Base-by-base conservation (phyloP, 2,113 vertebrate species). In the Rhinoderma darwinii region DNA sequence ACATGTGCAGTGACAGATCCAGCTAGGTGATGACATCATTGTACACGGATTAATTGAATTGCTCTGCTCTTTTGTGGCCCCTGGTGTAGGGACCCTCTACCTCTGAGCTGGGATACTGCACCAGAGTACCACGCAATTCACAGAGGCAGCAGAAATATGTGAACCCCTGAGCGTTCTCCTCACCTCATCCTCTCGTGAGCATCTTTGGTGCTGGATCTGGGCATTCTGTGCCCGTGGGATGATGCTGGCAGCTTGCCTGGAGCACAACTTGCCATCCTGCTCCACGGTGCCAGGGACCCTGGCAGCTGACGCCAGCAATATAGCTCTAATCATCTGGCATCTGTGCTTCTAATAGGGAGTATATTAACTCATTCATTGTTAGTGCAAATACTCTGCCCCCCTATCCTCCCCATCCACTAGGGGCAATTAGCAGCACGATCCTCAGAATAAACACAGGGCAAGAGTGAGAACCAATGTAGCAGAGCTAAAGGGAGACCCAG, bases 201-300 rank as follows among this genome's bases (percentile, higher is more conserved):
- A 80, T 80, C 32, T 80, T n/a, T 70, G 68, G 47, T 73, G 82
- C 84, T 50, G 51, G 74, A 66, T 86, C 32, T 86, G 84, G 84
- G 61, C 84, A 86, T 79, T 56, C 84, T 79, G 84, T 86, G 76
- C 75, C 76, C 47, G 84, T 86, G 84, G 84, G 84, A 86, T 47
- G 84, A 47, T 72, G 84, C 50, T 84, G 83, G 76, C 61, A 56
- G 39, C 11, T 41, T 54, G 84, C 84, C 84, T 72, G 61, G 43
- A 86, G 84, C 75, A 80, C 43, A 66, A 66, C 54, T 14, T 66
- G 83, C 84, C 73, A 79, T 86, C 56, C 75, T 80, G 61, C 63
- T 86, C 76, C 51, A 39, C 44, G n/a, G 47, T 86, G 84, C 84
- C 84, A 86, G 84, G 59, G 84, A 59, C 76, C 63, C 84, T 79